Conservation (phyloP, 2,113 vertebrate species). For the Otolemur garnettii region DNA sequence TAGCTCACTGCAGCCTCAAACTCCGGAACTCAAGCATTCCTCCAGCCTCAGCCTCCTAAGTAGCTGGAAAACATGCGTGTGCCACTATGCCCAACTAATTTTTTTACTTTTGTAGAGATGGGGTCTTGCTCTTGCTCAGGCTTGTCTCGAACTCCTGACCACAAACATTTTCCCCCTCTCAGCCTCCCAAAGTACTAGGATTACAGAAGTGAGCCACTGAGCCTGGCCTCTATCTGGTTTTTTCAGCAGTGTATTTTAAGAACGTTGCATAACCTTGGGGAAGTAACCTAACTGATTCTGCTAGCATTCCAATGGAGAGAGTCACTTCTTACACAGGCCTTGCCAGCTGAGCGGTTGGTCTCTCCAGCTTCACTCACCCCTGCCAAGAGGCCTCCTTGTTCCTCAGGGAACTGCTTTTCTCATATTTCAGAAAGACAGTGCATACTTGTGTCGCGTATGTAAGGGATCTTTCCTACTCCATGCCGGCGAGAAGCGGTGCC, state of each 20-base stretch:
- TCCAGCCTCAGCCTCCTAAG: no score
- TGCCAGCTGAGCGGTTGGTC: background rate
- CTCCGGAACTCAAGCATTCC: no score
- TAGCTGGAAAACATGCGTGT: no score
- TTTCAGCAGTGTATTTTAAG: conserved; percentile 5
- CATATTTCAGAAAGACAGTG: conserved; percentile 61
- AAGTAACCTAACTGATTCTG: background rate
- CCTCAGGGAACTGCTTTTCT: conserved; percentile 46
- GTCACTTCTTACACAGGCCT: background rate
- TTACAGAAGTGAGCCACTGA: no score
- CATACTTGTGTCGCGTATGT: conserved; percentile 62
- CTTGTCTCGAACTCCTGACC: no score
- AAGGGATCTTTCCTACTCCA: conserved; percentile 57
- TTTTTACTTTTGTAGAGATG: no score
- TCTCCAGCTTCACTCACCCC: background rate
- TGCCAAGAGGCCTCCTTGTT: conserved; percentile 36
- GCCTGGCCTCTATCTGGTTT: no score
- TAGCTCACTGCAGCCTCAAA: no score
- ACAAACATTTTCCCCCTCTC: no score
- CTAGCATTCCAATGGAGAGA: background rate
- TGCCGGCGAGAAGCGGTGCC: background rate
- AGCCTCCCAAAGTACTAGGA: no score
- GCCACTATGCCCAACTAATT: no score
- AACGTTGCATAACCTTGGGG: background rate
- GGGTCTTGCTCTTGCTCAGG: no score